Conservation (phyloP, 1,140 invertebrate species). For the Probaryconus sp. region DNA sequence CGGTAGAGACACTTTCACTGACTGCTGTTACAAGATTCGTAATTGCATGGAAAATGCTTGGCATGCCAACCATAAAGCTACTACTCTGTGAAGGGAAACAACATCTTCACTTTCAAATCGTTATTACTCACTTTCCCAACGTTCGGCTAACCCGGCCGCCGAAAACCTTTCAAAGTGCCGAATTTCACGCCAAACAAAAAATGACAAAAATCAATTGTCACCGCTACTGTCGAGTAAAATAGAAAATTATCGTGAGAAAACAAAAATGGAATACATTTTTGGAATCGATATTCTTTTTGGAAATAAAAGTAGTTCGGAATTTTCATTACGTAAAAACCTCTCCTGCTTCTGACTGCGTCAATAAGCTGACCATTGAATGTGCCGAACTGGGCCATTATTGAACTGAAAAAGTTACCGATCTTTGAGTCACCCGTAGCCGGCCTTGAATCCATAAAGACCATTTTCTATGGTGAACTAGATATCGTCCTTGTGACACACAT, state of each 20-base stretch:
- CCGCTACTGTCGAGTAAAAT: slow-evolving; percentile 1
- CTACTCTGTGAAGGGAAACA: slow-evolving; percentile 23
- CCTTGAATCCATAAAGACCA: slow-evolving; percentile 21
- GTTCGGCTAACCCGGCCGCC: slow-evolving; percentile 22
- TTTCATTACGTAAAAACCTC: too few species aligned
- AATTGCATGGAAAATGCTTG: slow-evolving; percentile 28
- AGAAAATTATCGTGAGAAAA: slow-evolving; percentile 63
- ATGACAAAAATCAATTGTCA: too few species aligned
- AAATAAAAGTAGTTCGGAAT: too few species aligned
- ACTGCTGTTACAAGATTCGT: slow-evolving; percentile 26
- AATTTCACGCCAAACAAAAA: slow-evolving; percentile 33
- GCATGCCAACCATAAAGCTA: slow-evolving; percentile 24
- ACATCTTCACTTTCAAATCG: slow-evolving; percentile 30
- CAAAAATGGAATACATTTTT: too few species aligned
- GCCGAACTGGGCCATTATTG: slow-evolving; percentile 48
- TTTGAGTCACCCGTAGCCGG: slow-evolving; percentile 11
- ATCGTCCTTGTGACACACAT: slow-evolving; percentile 31
- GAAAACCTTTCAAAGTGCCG: slow-evolving; percentile 28
- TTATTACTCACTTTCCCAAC: slow-evolving; percentile 40
- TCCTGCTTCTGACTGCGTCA: too few species aligned
- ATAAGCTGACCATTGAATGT: slow-evolving; percentile 51
- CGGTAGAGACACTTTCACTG: slow-evolving; percentile 40
- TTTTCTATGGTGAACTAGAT: slow-evolving; percentile 6
- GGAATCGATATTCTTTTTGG: too few species aligned
- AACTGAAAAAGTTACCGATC: slow-evolving; percentile 28